A percentile compares a stretch with the other conserved stretches of the same genome.
These are phyloP conservation scores for Cheilosia vulpina DNA, from an alignment of 2,888 invertebrate species.

Conservation along the genomic window DNA sequence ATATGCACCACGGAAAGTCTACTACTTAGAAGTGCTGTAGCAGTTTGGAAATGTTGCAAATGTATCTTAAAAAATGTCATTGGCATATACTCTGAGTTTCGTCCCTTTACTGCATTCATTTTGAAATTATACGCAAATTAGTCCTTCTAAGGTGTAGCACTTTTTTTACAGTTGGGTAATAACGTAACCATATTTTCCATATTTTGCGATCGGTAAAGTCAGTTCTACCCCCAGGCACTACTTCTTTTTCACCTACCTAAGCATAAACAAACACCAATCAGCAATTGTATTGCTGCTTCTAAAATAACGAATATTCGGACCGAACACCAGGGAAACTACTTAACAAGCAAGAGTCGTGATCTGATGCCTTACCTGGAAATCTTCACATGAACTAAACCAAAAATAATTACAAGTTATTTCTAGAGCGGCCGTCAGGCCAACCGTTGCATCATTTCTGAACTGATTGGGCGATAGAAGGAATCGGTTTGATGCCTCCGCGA, in stretches of 20 bases:
- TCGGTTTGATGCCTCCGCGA: background rate
- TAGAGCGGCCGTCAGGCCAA: constrained; percentile 41
- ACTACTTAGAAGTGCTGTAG: too few species aligned
- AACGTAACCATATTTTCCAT: background rate
- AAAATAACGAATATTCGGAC: constrained; percentile 55
- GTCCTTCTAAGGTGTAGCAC: background rate
- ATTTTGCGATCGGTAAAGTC: background rate
- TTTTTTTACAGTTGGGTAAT: background rate
- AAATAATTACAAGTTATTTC: constrained; percentile 66
- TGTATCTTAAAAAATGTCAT: too few species aligned
- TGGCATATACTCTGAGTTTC: too few species aligned
- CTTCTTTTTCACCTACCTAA: background rate
- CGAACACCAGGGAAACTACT: constrained; percentile 67
- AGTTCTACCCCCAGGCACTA: background rate
- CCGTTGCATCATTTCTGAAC: constrained; percentile 71
- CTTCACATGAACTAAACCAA: constrained; percentile 59
- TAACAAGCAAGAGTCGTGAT: constrained; percentile 73
- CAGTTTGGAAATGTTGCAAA: too few species aligned
- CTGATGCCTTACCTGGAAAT: constrained; percentile 45
- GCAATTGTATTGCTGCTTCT: constrained; percentile 42
- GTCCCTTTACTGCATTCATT: too few species aligned
- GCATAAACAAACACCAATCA: constrained; percentile 11
- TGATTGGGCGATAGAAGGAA: constrained; percentile 64
- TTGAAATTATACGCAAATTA: too few species aligned
- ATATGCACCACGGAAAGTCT: too few species aligned